A percentile compares a stretch with the other conserved stretches of the same genome.
Conservation (phyloP, 2,888 invertebrate species). For the Aleiodes testaceus region DNA sequence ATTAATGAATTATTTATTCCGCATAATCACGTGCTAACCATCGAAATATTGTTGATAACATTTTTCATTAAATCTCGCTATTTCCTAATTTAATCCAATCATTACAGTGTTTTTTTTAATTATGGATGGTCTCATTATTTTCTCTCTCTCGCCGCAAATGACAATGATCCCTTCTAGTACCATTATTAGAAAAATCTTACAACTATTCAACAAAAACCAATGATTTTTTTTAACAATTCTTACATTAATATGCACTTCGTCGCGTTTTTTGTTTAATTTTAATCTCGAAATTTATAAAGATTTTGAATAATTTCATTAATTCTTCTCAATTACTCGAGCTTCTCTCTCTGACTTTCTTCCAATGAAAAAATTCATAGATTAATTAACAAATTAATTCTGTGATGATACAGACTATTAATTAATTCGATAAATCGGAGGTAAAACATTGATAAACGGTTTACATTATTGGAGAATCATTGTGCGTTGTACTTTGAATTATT, state of each 20-base stretch:
- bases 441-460: neutral
- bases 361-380: conserved; percentile 36
- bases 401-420: neutral
- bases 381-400: conserved; percentile 10
- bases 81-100: conserved; percentile 39
- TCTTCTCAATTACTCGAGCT: conserved; percentile 41
- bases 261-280: conserved; percentile 34
- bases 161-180: conserved; percentile 66
- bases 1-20: too few relatives aligned
- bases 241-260: conserved; percentile 51
- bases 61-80: conserved; percentile 15
- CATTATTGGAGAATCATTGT: neutral
- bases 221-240: conserved; percentile 64
- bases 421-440: neutral
- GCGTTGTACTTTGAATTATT: too few relatives aligned
- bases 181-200: conserved; percentile 70
- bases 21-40: too few relatives aligned
- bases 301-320: conserved; percentile 18
- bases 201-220: conserved; percentile 71
- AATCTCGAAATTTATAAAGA: too few relatives aligned
- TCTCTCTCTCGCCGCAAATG: conserved; percentile 43
- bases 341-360: conserved; percentile 28
- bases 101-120: conserved; percentile 22
- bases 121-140: conserved; percentile 32
- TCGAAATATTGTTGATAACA: neutral